A percentile compares a stretch with the other conserved stretches of the same genome.
These are phyloP conservation scores for Macrochelys suwanniensis DNA, from an alignment of 2,797 vertebrate species.

Conservation along the genomic window DNA sequence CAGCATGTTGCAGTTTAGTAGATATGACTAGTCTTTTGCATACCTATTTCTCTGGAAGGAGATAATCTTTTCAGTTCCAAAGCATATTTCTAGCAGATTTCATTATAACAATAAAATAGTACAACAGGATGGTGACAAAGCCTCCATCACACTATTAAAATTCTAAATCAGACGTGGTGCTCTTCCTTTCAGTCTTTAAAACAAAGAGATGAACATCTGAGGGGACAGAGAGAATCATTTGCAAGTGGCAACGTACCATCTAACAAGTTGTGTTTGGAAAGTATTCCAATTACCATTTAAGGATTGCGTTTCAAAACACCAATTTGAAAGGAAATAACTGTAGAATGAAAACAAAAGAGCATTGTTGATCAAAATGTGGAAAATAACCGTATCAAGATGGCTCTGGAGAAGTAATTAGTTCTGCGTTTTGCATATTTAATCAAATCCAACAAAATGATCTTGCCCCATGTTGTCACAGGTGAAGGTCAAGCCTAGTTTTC, in stretches of 20 bases:
- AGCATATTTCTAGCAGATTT: background rate
- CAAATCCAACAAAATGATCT: background rate
- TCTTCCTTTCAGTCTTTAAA: background rate
- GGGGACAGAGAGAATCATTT: background rate
- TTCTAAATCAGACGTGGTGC: background rate
- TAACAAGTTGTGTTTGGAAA: background rate
- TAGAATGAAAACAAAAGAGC: rapidly evolving
- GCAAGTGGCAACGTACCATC: background rate
- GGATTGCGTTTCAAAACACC: rapidly evolving
- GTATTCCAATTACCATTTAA: background rate
- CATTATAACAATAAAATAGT: background rate
- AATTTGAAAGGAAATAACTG: rapidly evolving
- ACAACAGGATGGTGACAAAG: background rate
- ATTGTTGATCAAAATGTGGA: rapidly evolving
- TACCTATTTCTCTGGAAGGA: background rate
- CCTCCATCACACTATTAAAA: background rate
- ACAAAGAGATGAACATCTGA: background rate
- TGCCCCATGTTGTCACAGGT: background rate
- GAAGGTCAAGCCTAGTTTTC: background rate
- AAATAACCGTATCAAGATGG: background rate
- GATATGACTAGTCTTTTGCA: background rate
- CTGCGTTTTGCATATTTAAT: rapidly evolving
- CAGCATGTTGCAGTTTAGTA: background rate
- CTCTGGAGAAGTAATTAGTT: background rate
- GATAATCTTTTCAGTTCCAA: background rate